phyloP scores from a whole-genome alignment of 2,888 invertebrate species.

The Sarcophaga caerulescens region DNA sequence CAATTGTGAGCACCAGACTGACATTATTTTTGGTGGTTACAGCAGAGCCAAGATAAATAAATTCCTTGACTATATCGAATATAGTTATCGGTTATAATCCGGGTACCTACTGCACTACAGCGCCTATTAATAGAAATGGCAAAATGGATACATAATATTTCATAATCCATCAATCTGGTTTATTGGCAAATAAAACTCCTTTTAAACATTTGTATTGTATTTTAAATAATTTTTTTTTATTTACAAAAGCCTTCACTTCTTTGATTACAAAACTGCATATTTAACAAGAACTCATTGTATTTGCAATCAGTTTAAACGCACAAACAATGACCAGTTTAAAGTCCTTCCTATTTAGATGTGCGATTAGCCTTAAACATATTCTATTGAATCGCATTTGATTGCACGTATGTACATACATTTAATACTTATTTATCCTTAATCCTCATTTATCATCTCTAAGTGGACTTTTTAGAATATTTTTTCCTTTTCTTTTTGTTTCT shows the following conservation, averaged over 20 bases:
- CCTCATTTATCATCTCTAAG: constrained; percentile 54
- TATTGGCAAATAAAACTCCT: no score
- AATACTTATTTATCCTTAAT: constrained; percentile 29
- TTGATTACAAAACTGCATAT: background rate
- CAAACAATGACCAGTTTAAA: constrained; percentile 29
- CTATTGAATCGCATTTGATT: background rate
- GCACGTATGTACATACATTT: background rate
- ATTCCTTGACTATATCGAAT: no score
- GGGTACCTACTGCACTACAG: no score
- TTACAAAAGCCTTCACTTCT: background rate
- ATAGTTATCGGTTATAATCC: no score
- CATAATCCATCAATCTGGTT: no score
- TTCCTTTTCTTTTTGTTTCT: background rate
- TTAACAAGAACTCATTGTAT: constrained; percentile 12
- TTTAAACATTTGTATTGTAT: no score
- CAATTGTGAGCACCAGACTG: no score
- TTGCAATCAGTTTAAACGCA: constrained; percentile 2
- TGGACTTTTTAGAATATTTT: constrained; percentile 22
- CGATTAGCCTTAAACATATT: background rate
- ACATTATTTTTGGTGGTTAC: no score
- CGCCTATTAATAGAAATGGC: no score
- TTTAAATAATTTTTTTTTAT: background rate
- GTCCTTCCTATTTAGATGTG: background rate
- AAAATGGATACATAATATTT: no score
- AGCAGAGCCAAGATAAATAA: no score